Percentiles rank a stretch among this genome's conserved stretches.
phyloP scores from a whole-genome alignment of 2,888 invertebrate genomes.

The Scaptomyza flava region DNA sequence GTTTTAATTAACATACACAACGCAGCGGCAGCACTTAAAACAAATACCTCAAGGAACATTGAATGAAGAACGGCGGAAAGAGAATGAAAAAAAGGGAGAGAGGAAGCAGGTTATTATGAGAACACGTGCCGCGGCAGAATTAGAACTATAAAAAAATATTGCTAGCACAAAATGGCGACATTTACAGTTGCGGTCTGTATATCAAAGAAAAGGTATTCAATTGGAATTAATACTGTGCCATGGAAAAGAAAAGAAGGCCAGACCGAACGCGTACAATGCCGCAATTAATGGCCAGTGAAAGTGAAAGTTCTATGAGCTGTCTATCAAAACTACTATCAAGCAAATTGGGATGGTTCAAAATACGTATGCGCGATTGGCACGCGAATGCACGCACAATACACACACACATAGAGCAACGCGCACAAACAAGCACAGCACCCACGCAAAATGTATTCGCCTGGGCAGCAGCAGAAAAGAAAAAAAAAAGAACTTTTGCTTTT shows the following conservation, averaged over 20 bases:
- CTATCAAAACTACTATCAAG: conserved; percentile 49
- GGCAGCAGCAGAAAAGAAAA: conserved; percentile 30
- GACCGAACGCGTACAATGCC: conserved; percentile 19
- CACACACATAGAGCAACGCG: conserved; percentile 14
- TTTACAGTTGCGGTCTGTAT: conserved; percentile 60
- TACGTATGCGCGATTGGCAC: conserved; percentile 67
- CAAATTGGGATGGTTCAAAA: conserved; percentile 40
- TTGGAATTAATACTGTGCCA: conserved; percentile 30
- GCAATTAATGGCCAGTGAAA: conserved; percentile 57
- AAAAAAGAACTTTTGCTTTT: conserved; percentile 46
- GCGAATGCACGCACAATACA: conserved; percentile 47
- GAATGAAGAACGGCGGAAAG: conserved; percentile 13
- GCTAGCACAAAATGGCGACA: conserved; percentile 50
- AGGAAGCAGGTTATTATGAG: background rate
- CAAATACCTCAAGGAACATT: conserved; percentile 46
- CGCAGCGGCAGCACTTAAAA: conserved; percentile 51
- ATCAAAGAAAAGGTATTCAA: conserved; percentile 27
- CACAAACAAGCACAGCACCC: conserved; percentile 18
- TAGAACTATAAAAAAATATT: conserved; percentile 58
- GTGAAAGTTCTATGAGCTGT: conserved; percentile 58
- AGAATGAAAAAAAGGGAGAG: conserved; percentile 1
- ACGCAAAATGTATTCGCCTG: conserved; percentile 59
- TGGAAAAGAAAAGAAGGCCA: conserved; percentile 8
- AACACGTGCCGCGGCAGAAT: conserved; percentile 46
- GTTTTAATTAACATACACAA: conserved; percentile 65